Percentiles rank a stretch among this genome's conserved stretches.
phyloP scores from a whole-genome alignment of 2,113 vertebrate species.

The Scalopus aquaticus region DNA sequence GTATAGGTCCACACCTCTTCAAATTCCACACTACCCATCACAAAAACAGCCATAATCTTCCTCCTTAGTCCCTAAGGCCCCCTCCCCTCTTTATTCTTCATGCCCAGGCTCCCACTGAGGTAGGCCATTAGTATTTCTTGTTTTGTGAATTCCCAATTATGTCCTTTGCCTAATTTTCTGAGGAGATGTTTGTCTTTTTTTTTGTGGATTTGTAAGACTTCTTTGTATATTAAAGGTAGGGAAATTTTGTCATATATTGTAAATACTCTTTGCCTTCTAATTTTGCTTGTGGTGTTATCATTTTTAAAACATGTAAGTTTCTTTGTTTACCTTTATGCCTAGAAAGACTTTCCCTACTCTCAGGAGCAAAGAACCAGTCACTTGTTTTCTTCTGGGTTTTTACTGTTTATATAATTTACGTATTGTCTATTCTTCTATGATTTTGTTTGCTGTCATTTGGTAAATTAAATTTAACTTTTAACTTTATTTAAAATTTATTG shows the following conservation, averaged over 20 bases:
- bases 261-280: conserved; percentile 17
- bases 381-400: background rate
- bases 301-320: conserved; percentile 34
- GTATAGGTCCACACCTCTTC: too few relatives aligned
- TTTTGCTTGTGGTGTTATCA: conserved; percentile 12
- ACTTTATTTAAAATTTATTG: too few relatives aligned
- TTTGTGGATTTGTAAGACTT: conserved; percentile 44
- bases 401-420: too few relatives aligned
- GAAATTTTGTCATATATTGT: background rate
- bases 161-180: conserved; percentile 47
- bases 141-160: background rate
- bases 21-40: too few relatives aligned
- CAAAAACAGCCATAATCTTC: too few relatives aligned
- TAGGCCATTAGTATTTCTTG: background rate
- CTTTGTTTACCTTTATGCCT: conserved; percentile 30
- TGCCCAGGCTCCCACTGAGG: too few relatives aligned
- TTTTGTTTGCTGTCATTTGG: too few relatives aligned
- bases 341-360: conserved; percentile 21
- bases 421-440: too few relatives aligned
- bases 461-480: too few relatives aligned
- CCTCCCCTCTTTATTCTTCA: too few relatives aligned
- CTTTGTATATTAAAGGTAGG: conserved; percentile 16
- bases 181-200: conserved; percentile 17
- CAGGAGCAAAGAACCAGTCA: background rate
- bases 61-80: too few relatives aligned